Evolutionary conservation across 2,888 invertebrate genomes (phyloP).

Genomic region (Plebejus anna): DNA sequence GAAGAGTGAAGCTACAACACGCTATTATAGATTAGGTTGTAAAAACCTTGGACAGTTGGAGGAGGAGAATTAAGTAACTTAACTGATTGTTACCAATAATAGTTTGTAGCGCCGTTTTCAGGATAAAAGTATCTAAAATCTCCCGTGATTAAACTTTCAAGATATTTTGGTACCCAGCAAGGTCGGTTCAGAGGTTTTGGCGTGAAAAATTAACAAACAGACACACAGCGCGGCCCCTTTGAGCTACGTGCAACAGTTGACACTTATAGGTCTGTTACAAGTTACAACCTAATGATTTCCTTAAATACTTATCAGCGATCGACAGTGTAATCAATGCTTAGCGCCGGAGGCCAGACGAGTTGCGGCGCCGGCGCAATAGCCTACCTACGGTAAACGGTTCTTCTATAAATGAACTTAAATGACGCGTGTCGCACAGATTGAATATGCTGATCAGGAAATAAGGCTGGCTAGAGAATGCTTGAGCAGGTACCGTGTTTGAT

Average conservation of each 20-base stretch:
- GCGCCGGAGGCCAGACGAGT: slow-evolving; percentile 12
- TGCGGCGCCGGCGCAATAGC: slow-evolving; percentile 25
- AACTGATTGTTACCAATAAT: too few relatives aligned
- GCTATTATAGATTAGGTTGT: background rate
- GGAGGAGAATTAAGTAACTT: too few relatives aligned
- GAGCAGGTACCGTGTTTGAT: background rate
- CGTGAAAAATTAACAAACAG: too few relatives aligned
- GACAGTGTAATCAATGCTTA: slow-evolving; percentile 1
- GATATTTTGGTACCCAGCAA: too few relatives aligned
- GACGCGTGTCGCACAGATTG: background rate
- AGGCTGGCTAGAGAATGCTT: background rate
- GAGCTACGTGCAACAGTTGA: background rate
- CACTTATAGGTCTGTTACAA: background rate
- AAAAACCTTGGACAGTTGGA: too few relatives aligned
- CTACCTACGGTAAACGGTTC: slow-evolving; percentile 8
- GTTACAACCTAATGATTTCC: background rate
- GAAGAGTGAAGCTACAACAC: background rate
- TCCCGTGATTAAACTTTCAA: too few relatives aligned
- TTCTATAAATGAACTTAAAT: slow-evolving; percentile 3
- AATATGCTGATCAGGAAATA: background rate
- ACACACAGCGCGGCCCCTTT: background rate
- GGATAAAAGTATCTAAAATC: too few relatives aligned
- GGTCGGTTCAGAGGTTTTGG: too few relatives aligned
- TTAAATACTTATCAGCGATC: background rate
- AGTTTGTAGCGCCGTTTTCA: too few relatives aligned